Base-by-base conservation (phyloP, 2,888 invertebrate genomes). In the Melangyna quadrimaculata region DNA sequence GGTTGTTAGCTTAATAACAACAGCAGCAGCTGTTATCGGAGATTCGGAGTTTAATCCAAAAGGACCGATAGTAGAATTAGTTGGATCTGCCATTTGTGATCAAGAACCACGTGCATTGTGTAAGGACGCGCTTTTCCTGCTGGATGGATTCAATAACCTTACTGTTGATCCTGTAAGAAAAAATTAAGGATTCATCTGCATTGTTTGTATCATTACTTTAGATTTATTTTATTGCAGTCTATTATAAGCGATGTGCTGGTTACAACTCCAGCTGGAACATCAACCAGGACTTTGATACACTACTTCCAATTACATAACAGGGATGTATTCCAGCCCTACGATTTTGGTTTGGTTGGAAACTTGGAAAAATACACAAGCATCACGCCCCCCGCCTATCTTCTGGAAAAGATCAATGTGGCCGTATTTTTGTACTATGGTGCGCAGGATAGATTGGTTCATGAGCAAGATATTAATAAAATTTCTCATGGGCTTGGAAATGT, bases 1-100 rank as follows among this genome's bases (percentile, higher is more conserved):
- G 17, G 5, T 29, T 0, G 95, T 94, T 7, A 35, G 90, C 9
- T 27, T 90, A 3, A 90, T 90, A 17, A 89, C 90, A 9, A 89
- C 91, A 5, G 88, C 88, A 0, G 78, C 89, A 1, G 87, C 88
- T 75, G 29, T 91, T 0, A 88, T 89, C 17, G 91, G 91, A 3
- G 89, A 88, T 61, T 87, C 88, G 2, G 91, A 90, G 17, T 90
- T 91, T 19, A 0, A 89, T 22, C 90, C 90, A 5, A 90, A 75
- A 32, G 22, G 65, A 1, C 81, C 29, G 55, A 88, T 88, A 1
- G 89, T 89, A 90, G 88, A 90, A 51, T 3, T 90, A 43, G 78
- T 90, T 72, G 90, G 90, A 1, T 29, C 78, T 0, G 0, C 87
- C 0, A 0, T 89, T 0, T 90, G 90, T 78, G 29, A 22, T 0